Evolutionary conservation across 2,888 invertebrate species (phyloP).

Genomic region (Kuschelorhynchus macadamiae): DNA sequence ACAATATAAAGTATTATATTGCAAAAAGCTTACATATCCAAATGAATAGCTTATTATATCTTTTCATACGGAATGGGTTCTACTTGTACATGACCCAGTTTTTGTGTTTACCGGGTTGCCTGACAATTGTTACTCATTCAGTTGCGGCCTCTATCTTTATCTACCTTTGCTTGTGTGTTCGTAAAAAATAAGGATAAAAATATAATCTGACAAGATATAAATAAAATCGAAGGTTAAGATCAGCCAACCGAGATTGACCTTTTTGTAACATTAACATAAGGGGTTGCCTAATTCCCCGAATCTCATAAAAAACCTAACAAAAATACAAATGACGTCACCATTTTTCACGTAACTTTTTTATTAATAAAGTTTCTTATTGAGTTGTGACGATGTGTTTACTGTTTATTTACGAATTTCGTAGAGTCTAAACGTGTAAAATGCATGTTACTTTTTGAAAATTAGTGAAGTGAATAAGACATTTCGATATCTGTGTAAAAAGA

Average conservation of each 20-base stretch:
- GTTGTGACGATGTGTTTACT: not conserved
- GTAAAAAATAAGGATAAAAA: too few relatives aligned
- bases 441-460: slow-evolving; percentile 6
- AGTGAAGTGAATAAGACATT: not conserved
- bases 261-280: slow-evolving; percentile 2
- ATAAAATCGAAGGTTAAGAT: too few relatives aligned
- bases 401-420: slow-evolving; percentile 36
- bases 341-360: slow-evolving; percentile 25
- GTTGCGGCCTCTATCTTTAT: too few relatives aligned
- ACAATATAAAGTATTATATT: too few relatives aligned
- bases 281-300: slow-evolving; percentile 2
- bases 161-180: too few relatives aligned
- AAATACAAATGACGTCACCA: slow-evolving; percentile 42
- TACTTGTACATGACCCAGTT: too few relatives aligned
- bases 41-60: too few relatives aligned
- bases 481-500: slow-evolving; percentile 7
- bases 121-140: too few relatives aligned
- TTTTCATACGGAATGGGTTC: too few relatives aligned
- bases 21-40: too few relatives aligned
- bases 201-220: too few relatives aligned
- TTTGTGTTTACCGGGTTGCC: too few relatives aligned
- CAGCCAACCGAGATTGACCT: not conserved
- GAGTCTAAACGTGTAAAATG: slow-evolving; percentile 17
- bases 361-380: slow-evolving; percentile 21
- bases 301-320: slow-evolving; percentile 9